Conservation (phyloP, 2,888 invertebrate species). For the Camptogramma bilineatum region DNA sequence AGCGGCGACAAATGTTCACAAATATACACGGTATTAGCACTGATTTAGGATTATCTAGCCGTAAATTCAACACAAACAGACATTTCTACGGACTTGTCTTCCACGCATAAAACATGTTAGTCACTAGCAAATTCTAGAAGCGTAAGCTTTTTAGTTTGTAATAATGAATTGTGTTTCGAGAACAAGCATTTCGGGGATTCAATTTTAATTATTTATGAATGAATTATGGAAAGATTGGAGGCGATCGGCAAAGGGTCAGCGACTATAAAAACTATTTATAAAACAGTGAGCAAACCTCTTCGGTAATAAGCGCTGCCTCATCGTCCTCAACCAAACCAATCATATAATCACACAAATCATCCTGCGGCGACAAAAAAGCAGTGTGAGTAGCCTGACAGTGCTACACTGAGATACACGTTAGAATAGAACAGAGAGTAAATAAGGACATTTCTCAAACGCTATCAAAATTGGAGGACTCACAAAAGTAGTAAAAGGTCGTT, state of each 20-base stretch:
- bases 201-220: constrained; percentile 2
- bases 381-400: constrained; percentile 48
- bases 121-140: constrained; percentile 35
- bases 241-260: constrained; percentile 56
- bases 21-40: constrained; percentile 16
- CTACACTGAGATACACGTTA: constrained; percentile 23
- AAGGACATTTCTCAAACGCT: neutral
- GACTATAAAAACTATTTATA: constrained; percentile 51
- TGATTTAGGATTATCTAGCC: constrained; percentile 4
- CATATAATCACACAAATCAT: constrained; percentile 85
- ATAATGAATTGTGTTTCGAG: neutral
- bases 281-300: constrained; percentile 75
- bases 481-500: neutral
- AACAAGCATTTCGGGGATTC: constrained; percentile 15
- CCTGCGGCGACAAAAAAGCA: constrained; percentile 79
- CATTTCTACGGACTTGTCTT: neutral
- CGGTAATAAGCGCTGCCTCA: constrained; percentile 81
- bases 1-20: constrained; percentile 8
- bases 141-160: constrained; percentile 22
- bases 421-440: constrained; percentile 3
- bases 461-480: neutral
- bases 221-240: constrained; percentile 50
- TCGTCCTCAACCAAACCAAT: constrained; percentile 85
- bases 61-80: neutral
- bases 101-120: constrained; percentile 36